These are phyloP conservation scores for Diadumene lineata DNA, from an alignment of 92 coral and sea anemone species.

Conservation along the genomic window DNA sequence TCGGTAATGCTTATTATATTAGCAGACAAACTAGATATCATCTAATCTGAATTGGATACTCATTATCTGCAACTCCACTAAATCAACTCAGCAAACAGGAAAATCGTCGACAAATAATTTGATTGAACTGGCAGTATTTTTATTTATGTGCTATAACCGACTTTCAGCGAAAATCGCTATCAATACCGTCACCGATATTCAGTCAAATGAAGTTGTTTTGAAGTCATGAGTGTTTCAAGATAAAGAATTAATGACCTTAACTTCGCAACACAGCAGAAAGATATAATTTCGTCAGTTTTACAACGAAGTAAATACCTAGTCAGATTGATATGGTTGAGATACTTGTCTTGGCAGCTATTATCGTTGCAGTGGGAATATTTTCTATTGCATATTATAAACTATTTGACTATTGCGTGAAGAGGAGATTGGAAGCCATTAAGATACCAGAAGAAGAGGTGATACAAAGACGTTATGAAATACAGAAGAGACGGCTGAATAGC, in stretches of 20 bases:
- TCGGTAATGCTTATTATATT: too few species aligned
- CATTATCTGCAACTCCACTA: too few species aligned
- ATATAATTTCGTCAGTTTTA: neutral
- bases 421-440: conserved; percentile 15
- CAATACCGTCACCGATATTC: neutral
- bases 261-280: neutral
- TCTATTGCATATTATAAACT: conserved; percentile 14
- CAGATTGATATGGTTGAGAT: neutral
- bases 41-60: too few species aligned
- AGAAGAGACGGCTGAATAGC: conserved; percentile 14
- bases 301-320: neutral
- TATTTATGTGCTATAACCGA: neutral
- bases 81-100: too few species aligned
- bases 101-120: too few species aligned
- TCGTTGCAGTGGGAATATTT: conserved; percentile 2
- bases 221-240: neutral
- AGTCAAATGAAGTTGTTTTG: neutral
- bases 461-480: conserved; percentile 18
- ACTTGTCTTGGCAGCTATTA: neutral
- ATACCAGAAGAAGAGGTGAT: conserved; percentile 17
- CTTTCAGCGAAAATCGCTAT: neutral
- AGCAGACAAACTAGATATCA: too few species aligned
- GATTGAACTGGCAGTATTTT: too few species aligned
- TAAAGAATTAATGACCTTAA: neutral
- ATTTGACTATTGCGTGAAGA: conserved; percentile 17